Base-by-base conservation (phyloP, 2,113 vertebrate species). In the Smithornis capensis region DNA sequence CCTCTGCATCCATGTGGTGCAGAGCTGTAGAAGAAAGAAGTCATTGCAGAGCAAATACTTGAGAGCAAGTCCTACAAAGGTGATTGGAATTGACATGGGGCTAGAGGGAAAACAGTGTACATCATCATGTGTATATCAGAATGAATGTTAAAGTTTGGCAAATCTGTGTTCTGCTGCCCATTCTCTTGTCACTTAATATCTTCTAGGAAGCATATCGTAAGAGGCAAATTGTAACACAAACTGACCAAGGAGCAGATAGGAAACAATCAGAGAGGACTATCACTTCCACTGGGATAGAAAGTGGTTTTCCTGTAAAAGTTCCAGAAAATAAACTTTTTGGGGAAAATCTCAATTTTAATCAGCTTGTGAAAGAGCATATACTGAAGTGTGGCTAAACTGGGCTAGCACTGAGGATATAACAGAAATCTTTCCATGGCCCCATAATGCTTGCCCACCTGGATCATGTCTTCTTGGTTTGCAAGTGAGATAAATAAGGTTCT, bases 21-120 rank as follows among this genome's bases (percentile, higher is more conserved):
- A 73, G 57, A 77, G 31, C 2, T 69, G 16, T 44, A 40, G 28
- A 80, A 79, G 37, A 70, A 45, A 31, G 84, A 83, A 38, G 5
- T 6, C 35, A 15, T 18, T 69, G 12, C 29, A 80, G 14, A 81
- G 22, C 9, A 62, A 87, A 49, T 0, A 0, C 1, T 3, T 59
- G n/a, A 55, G n/a, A 13, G 17, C 0, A 4, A 49, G 45, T 65
- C 38, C 27, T 67, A 8, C 14, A 79, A 35, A 24, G 10, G 4
- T 59, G 5, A 29, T 25, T 71, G 18, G 42, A 79, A 67, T 16
- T 7, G 4, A 42, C n/a, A 53, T 53, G 24, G 44, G 7, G 8
- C n/a, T 65, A 62, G 15, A 83, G 28, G 38, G 4, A 83, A 44
- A 88, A 35, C 3, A 23, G 5, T 38, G 25, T 33, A n/a, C 14